phyloP scores from a whole-genome alignment of 2,113 vertebrate genomes.

The Scomber scombrus region DNA sequence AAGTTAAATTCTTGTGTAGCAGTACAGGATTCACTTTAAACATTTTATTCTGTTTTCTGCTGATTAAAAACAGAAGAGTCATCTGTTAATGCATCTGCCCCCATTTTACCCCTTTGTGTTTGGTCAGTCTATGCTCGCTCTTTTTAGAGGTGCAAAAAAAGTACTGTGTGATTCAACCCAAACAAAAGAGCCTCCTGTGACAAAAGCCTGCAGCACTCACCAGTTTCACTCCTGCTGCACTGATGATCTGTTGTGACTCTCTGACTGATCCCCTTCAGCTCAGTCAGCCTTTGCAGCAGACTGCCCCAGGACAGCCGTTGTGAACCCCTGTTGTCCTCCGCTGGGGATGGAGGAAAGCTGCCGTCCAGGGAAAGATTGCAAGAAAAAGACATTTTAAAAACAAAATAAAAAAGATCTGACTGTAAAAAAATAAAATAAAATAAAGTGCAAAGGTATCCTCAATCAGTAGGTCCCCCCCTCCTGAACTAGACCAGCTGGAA shows the following conservation, averaged over 20 bases:
- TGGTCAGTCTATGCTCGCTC: not conserved
- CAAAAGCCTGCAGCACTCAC: constrained; percentile 58
- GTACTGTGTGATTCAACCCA: too few relatives aligned
- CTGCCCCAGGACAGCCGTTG: constrained; percentile 81
- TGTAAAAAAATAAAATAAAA: not conserved
- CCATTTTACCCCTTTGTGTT: not conserved
- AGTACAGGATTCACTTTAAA: not conserved
- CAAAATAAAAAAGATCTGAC: not conserved
- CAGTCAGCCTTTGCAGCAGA: constrained; percentile 78
- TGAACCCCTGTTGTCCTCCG: constrained; percentile 59
- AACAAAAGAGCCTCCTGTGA: not conserved
- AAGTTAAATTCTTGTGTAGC: constrained; percentile 3
- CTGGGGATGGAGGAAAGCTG: constrained; percentile 69
- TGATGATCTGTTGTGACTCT: constrained; percentile 44
- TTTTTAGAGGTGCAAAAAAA: not conserved
- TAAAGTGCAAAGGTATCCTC: constrained; percentile 37
- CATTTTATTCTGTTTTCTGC: not conserved
- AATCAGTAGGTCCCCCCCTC: not conserved
- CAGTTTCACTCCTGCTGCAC: constrained; percentile 65
- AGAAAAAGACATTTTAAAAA: constrained; percentile 67
- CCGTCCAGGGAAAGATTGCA: constrained; percentile 65
- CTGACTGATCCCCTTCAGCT: constrained; percentile 73
- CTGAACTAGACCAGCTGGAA: constrained; percentile 63
- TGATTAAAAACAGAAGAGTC: not conserved
- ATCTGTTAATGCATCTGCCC: not conserved